Evolutionary conservation across 2,113 vertebrate species (phyloP).

Genomic region (Oryzias javanicus): DNA sequence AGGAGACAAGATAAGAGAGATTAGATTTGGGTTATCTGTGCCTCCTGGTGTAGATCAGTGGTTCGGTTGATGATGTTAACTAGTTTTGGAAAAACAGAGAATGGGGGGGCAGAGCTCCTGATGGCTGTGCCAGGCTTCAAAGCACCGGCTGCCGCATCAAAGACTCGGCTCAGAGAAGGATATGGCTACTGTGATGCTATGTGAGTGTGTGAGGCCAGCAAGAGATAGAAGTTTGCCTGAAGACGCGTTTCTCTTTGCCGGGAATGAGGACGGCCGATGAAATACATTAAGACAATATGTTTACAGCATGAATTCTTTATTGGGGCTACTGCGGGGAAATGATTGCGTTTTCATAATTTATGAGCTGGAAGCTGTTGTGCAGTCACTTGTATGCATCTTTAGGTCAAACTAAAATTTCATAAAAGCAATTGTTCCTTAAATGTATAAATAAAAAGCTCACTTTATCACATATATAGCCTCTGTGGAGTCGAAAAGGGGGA

Average conservation of each 20-base stretch:
- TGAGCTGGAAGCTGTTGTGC: conserved; percentile 8
- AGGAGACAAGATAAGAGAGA: conserved; percentile 40
- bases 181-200: conserved; percentile 30
- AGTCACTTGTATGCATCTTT: conserved; percentile 1
- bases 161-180: conserved; percentile 41
- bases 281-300: conserved; percentile 17
- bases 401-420: conserved; percentile 26
- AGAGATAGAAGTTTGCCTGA: conserved; percentile 27
- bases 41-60: conserved; percentile 29
- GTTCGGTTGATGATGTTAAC: conserved; percentile 29
- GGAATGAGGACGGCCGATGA: conserved; percentile 16
- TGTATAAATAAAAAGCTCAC: conserved; percentile 16
- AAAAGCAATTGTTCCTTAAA: conserved; percentile 42
- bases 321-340: background rate
- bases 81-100: conserved; percentile 27
- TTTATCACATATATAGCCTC: conserved; percentile 25
- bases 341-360: conserved; percentile 2
- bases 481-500: conserved; percentile 15
- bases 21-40: conserved; percentile 60
- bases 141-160: conserved; percentile 50
- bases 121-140: conserved; percentile 54
- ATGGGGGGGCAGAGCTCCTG: conserved; percentile 22
- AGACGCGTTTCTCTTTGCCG: conserved; percentile 6
- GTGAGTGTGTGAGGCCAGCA: conserved; percentile 4
- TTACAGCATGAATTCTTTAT: conserved; percentile 8